Conservation (phyloP, 1,140 invertebrate species). For the Chrysoperla carnea region DNA sequence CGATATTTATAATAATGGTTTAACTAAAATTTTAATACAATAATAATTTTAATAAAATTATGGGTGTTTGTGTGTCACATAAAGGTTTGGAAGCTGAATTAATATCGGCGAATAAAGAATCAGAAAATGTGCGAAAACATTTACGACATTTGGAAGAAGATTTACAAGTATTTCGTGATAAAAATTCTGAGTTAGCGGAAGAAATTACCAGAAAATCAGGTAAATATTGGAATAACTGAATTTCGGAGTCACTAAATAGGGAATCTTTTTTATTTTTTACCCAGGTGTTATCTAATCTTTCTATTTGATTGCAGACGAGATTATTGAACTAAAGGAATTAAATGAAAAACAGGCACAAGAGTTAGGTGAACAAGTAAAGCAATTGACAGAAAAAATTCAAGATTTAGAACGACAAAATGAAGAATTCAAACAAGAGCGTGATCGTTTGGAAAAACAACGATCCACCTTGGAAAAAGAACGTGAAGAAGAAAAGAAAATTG, state of each 20-base stretch:
- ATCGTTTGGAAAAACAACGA: constrained; percentile 21
- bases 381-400: constrained; percentile 28
- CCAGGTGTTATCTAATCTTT: background rate
- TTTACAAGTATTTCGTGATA: constrained; percentile 25
- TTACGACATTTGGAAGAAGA: constrained; percentile 33
- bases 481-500: constrained; percentile 26
- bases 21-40: background rate
- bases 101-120: constrained; percentile 32
- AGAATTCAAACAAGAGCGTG: constrained; percentile 24
- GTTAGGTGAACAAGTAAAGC: constrained; percentile 26
- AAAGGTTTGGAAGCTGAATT: constrained; percentile 35
- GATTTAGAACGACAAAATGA: constrained; percentile 26
- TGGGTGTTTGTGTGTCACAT: constrained; percentile 3
- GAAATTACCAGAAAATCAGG: constrained; percentile 29
- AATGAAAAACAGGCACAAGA: constrained; percentile 20
- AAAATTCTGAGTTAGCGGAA: constrained; percentile 27
- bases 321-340: constrained; percentile 13
- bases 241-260: constrained; percentile 2
- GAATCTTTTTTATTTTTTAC: background rate
- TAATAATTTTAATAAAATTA: background rate
- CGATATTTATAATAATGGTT: background rate
- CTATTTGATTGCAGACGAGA: constrained; percentile 10
- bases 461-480: constrained; percentile 19
- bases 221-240: too few species aligned
- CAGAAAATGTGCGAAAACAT: constrained; percentile 28